Base-by-base conservation (phyloP, 2,888 invertebrate species). In the Malthinus flaveolus region DNA sequence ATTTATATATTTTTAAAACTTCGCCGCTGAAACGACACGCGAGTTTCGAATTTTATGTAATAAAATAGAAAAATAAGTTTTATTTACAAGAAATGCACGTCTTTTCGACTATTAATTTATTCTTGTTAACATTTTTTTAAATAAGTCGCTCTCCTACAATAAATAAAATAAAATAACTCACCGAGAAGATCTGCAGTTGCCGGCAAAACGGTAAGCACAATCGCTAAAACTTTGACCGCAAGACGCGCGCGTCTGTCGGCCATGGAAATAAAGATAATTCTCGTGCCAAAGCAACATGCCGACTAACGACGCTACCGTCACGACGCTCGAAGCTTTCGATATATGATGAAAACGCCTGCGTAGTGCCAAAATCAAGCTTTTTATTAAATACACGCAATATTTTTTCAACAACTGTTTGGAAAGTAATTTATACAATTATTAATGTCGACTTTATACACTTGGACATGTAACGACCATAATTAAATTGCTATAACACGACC, bases 221-320 rank as follows among this genome's bases (percentile, higher is more conserved):
- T 63, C 48, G 68, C 56, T 33, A 68, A 56, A 62, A 67, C 63
- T 45, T 65, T 68, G 67, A 61, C 62, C 56, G 56, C 53, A 55
- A 60, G 65, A 64, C 69, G 66, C 68, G 68, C 70, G 66, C 68
- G 64, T 67, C 67, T 65, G 59, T 66, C 66, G 61, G 66, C 72
- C 72, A 72, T 72, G 53, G 57, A 53, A 57, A 61, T 42, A 56
- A 53, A 53, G 53, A 53, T 59, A 49, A 52, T 55, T 48, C 39
- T 59, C 57, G 56, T 59, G 35, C 49, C 58, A 54, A 59, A 46
- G 56, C 62, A 58, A 55, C 62, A 62, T 62, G 62, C 62, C 62
- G 59, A 62, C 62, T 62, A 59, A 61, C 56, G 42, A 54, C 52
- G 55, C 51, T 36, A 45, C 55, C 59, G 59, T 56, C 62, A 49